These are phyloP conservation scores for Hesperia comma DNA, from an alignment of 2,888 invertebrate genomes.

Conservation along the genomic window DNA sequence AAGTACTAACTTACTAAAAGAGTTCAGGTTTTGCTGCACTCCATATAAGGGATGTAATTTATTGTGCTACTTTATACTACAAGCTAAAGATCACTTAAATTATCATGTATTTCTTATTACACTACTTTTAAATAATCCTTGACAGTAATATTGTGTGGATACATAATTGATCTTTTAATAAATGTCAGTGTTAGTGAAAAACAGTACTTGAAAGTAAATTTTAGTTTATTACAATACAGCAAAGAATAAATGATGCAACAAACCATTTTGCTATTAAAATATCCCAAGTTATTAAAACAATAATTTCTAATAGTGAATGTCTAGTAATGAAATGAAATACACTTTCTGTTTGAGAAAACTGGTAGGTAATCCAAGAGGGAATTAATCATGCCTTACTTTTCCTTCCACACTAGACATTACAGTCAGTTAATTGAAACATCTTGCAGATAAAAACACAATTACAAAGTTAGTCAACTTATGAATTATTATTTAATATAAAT, in stretches of 20 bases:
- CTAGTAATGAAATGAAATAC: constrained; percentile 35
- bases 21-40: constrained; percentile 66
- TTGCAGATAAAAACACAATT: background rate
- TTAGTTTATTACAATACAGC: too few relatives aligned
- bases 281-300: too few relatives aligned
- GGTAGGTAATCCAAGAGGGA: constrained; percentile 22
- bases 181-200: too few relatives aligned
- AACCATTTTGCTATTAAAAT: too few relatives aligned
- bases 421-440: background rate
- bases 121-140: too few relatives aligned
- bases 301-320: background rate
- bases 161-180: too few relatives aligned
- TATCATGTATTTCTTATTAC: too few relatives aligned
- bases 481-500: background rate
- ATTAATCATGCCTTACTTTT: constrained; percentile 18
- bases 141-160: too few relatives aligned
- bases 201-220: too few relatives aligned
- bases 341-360: constrained; percentile 34
- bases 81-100: background rate
- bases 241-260: too few relatives aligned
- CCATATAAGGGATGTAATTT: constrained; percentile 49
- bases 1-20: constrained; percentile 45
- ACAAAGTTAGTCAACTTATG: background rate
- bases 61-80: constrained; percentile 14
- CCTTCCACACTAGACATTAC: background rate